phyloP scores from a whole-genome alignment of 2,888 invertebrate genomes.

The Latheticus oryzae region DNA sequence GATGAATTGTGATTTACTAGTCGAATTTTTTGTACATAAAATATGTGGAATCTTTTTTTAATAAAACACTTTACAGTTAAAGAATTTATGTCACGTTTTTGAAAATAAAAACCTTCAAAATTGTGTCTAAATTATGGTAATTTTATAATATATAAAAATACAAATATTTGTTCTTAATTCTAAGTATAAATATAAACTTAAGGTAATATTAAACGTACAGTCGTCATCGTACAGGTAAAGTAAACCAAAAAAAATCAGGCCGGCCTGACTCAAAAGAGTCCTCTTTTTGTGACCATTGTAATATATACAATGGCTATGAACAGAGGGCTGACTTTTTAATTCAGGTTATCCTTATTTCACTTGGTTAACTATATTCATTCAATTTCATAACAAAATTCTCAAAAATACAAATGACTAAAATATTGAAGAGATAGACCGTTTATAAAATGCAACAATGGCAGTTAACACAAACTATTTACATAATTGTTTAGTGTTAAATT shows the following conservation, averaged over 20 bases:
- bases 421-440: constrained; percentile 12
- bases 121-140: constrained; percentile 35
- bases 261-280: neutral
- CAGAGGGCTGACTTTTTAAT: no score
- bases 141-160: constrained; percentile 35
- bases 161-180: constrained; percentile 36
- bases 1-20: constrained; percentile 51
- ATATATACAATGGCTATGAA: no score
- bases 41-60: constrained; percentile 15
- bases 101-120: constrained; percentile 32
- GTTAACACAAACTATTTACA: constrained; percentile 25
- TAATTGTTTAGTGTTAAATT: no score
- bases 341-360: no score
- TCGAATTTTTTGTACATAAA: constrained; percentile 7
- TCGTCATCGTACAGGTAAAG: no score
- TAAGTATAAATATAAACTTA: no score
- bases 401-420: no score
- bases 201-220: no score
- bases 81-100: constrained; percentile 34
- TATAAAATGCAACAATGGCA: constrained; percentile 33
- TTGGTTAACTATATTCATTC: no score
- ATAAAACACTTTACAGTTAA: constrained; percentile 17
- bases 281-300: neutral
- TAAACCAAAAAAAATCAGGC: constrained; percentile 3
- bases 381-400: no score